Conservation (phyloP, 2,888 invertebrate species). For the Hirtodrosophila duncani region DNA sequence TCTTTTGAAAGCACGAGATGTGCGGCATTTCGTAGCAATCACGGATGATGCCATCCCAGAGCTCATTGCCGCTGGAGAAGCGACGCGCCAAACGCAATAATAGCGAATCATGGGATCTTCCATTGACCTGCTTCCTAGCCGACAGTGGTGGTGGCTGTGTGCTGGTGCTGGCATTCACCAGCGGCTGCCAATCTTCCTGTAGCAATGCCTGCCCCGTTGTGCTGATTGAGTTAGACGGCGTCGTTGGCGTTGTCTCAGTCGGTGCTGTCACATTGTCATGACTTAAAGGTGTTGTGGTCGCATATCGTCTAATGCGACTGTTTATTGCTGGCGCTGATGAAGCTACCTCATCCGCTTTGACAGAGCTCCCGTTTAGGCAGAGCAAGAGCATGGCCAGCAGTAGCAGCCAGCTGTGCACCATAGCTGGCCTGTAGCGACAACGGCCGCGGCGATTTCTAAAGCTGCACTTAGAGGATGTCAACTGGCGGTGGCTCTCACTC, state of each 20-base stretch:
- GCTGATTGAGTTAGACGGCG: constrained; percentile 9
- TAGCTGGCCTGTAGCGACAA: constrained; percentile 32
- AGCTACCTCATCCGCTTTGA: constrained; percentile 38
- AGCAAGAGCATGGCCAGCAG: constrained; percentile 22
- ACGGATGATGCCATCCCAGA: constrained; percentile 86
- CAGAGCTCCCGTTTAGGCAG: constrained; percentile 33
- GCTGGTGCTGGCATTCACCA: constrained; percentile 38
- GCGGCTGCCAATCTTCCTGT: constrained; percentile 55
- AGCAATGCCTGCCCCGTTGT: constrained; percentile 11
- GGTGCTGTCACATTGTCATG: constrained; percentile 4
- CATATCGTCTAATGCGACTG: constrained; percentile 21
- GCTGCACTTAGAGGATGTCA: constrained; percentile 50
- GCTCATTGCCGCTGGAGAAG: constrained; percentile 81
- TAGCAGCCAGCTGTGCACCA: constrained; percentile 33
- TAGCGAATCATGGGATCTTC: constrained; percentile 57
- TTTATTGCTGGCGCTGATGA: constrained; percentile 8
- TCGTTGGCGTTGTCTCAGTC: constrained; percentile 8
- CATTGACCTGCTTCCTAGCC: constrained; percentile 12
- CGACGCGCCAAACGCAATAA: constrained; percentile 63
- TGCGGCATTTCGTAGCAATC: constrained; percentile 84
- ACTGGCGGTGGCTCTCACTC: constrained; percentile 43
- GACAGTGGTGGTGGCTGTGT: constrained; percentile 1
- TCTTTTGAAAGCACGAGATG: constrained; percentile 87
- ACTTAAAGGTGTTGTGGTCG: constrained; percentile 45
- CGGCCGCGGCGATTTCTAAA: constrained; percentile 51